These are phyloP conservation scores for Proterorhinus semilunaris DNA, from an alignment of 2,113 vertebrate genomes.

Conservation along the genomic window DNA sequence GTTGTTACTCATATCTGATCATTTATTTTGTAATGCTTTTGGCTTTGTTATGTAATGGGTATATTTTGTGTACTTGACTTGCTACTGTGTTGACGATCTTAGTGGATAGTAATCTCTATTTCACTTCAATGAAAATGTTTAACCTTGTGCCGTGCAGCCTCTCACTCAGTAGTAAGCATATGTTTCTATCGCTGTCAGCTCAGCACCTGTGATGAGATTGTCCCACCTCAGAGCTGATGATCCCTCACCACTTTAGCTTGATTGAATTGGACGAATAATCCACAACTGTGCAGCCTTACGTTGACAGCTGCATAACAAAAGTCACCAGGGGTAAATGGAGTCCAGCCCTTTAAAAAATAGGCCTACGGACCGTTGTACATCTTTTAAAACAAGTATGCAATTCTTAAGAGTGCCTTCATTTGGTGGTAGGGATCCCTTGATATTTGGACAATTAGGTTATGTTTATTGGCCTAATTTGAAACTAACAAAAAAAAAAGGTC, in stretches of 20 bases:
- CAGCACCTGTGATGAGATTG: constrained; percentile 41
- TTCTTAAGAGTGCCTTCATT: constrained; percentile 5
- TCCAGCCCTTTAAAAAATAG: constrained; percentile 13
- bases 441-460: neutral
- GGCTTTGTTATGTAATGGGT: constrained; percentile 78
- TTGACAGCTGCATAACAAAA: constrained; percentile 16
- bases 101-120: constrained; percentile 16
- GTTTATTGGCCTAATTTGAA: neutral
- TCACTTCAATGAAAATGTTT: constrained; percentile 11
- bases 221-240: constrained; percentile 17
- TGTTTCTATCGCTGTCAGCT: constrained; percentile 24
- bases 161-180: neutral
- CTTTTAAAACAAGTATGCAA: constrained; percentile 5
- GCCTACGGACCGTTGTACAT: neutral
- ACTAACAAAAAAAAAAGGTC: neutral
- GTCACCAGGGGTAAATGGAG: constrained; percentile 19
- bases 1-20: constrained; percentile 33
- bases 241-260: constrained; percentile 31
- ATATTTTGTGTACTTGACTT: constrained; percentile 77
- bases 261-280: constrained; percentile 28
- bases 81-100: constrained; percentile 80
- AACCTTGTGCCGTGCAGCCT: constrained; percentile 21
- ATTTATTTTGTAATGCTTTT: constrained; percentile 46
- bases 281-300: constrained; percentile 3
- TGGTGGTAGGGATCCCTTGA: constrained; percentile 2